Conservation (phyloP, 2,113 vertebrate genomes). For the Rhinopomastus cyanomelas region DNA sequence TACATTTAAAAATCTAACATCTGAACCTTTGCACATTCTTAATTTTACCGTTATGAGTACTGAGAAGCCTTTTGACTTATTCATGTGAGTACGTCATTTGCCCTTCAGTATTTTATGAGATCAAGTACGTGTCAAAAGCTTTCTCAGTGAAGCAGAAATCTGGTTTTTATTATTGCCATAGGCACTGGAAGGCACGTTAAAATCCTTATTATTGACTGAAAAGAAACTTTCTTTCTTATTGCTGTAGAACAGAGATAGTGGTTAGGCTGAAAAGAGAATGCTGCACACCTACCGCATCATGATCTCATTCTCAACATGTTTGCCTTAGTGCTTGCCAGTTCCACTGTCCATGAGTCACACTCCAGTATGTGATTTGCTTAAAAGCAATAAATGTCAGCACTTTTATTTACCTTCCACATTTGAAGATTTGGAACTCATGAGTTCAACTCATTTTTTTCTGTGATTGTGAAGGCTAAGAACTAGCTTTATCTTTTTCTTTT, state of each 20-base stretch:
- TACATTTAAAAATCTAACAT: neutral
- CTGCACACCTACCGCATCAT: slow-evolving; percentile 63
- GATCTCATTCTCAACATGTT: slow-evolving; percentile 64
- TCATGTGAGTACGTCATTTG: neutral
- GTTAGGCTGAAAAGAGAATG: slow-evolving; percentile 42
- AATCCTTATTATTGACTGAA: slow-evolving; percentile 9
- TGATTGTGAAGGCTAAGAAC: neutral
- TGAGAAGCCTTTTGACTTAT: neutral
- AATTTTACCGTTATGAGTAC: neutral
- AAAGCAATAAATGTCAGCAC: slow-evolving; percentile 54
- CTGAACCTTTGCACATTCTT: neutral
- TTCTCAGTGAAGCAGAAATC: slow-evolving; percentile 15
- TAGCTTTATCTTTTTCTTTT: slow-evolving; percentile 25
- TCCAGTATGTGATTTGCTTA: slow-evolving; percentile 54
- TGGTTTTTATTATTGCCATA: slow-evolving; percentile 15
- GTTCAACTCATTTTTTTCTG: slow-evolving; percentile 2
- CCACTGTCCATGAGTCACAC: slow-evolving; percentile 51
- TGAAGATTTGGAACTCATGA: slow-evolving; percentile 44
- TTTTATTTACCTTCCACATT: slow-evolving; percentile 50
- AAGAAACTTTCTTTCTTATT: slow-evolving; percentile 18
- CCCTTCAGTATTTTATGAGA: slow-evolving; percentile 36
- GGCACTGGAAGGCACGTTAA: slow-evolving; percentile 4
- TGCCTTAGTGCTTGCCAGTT: slow-evolving; percentile 7
- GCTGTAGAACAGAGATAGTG: neutral
- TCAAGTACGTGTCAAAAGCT: slow-evolving; percentile 10